These are phyloP conservation scores for Tachina fera DNA, from an alignment of 2,888 invertebrate species.

Conservation along the genomic window DNA sequence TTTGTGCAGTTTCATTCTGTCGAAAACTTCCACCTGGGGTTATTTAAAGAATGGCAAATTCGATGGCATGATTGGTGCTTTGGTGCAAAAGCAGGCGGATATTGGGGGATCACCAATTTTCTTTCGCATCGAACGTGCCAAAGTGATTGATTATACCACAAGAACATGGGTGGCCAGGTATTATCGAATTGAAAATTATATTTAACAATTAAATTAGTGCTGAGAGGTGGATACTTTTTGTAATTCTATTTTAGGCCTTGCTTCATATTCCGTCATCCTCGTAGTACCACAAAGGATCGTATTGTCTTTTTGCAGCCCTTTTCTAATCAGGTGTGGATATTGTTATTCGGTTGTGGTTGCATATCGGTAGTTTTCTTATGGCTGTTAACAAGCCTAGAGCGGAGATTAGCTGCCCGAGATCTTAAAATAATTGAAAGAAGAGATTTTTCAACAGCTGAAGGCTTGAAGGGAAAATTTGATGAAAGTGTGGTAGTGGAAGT, in stretches of 20 bases:
- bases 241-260: slow-evolving; percentile 83
- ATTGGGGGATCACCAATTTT: slow-evolving; percentile 88
- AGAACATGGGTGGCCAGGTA: slow-evolving; percentile 87
- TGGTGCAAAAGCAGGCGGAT: slow-evolving; percentile 85
- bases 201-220: not conserved
- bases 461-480: not conserved
- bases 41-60: slow-evolving; percentile 85
- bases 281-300: slow-evolving; percentile 85
- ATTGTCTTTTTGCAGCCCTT: slow-evolving; percentile 87
- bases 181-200: slow-evolving; percentile 28
- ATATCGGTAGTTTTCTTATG: slow-evolving; percentile 78
- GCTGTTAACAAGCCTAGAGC: slow-evolving; percentile 76
- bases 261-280: slow-evolving; percentile 88
- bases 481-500: not conserved
- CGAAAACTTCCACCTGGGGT: slow-evolving; percentile 85
- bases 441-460: not conserved
- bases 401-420: slow-evolving; percentile 72
- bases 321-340: slow-evolving; percentile 85
- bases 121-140: slow-evolving; percentile 86
- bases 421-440: not conserved
- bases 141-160: slow-evolving; percentile 85
- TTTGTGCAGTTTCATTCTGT: slow-evolving; percentile 76
- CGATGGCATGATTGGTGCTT: slow-evolving; percentile 86
- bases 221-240: not conserved
- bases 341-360: slow-evolving; percentile 82